phyloP scores from a whole-genome alignment of 1,140 invertebrate genomes.

The Aphaenogaster rudis region DNA sequence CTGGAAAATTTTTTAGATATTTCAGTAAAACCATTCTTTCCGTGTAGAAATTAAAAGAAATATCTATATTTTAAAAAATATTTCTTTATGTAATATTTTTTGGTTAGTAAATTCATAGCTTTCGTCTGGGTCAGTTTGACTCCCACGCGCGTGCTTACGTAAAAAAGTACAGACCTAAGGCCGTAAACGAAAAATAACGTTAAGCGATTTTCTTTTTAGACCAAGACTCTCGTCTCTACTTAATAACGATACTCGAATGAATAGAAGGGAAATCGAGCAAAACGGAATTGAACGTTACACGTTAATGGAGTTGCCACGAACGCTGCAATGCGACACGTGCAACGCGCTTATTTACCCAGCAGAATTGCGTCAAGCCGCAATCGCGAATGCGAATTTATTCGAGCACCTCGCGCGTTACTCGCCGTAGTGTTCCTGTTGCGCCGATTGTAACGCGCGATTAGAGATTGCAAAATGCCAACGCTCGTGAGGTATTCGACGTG shows the following conservation, averaged over 20 bases:
- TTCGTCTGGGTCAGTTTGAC: no score
- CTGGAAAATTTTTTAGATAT: no score
- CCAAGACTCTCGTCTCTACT: neutral
- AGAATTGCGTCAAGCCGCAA: conserved; percentile 48
- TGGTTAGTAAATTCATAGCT: no score
- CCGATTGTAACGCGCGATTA: conserved; percentile 48
- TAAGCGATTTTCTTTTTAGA: neutral
- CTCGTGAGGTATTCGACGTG: neutral
- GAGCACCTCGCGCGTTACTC: conserved; percentile 9
- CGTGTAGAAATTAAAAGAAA: no score
- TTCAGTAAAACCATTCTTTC: no score
- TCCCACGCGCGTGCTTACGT: no score
- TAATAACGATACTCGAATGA: neutral
- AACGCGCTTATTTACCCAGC: conserved; percentile 31
- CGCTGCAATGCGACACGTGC: conserved; percentile 1
- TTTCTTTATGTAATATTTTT: no score
- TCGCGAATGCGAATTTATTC: conserved; percentile 40
- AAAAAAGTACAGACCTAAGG: neutral
- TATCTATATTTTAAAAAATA: no score
- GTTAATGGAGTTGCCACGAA: conserved; percentile 1
- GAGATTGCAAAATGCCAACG: conserved; percentile 49
- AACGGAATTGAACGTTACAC: neutral
- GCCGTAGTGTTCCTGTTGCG: conserved; percentile 8
- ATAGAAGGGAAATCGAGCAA: neutral
- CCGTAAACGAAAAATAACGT: neutral